A percentile compares a stretch with the other conserved stretches of the same genome.
Conservation (phyloP, 1,140 invertebrate genomes). For the Scaptomyza pallida region DNA sequence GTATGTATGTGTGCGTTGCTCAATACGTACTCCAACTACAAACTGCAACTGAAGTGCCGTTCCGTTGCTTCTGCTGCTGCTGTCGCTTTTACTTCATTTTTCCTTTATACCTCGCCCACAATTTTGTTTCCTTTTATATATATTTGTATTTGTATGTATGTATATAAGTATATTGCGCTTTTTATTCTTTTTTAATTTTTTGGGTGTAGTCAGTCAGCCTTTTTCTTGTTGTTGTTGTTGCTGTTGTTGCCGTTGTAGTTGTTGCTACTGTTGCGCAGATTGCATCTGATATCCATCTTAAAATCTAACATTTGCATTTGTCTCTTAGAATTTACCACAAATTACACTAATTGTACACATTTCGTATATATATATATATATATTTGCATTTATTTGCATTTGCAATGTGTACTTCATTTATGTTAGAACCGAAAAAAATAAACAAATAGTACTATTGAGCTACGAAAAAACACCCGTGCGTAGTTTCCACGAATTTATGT, state of each 20-base stretch:
- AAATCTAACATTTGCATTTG: slow-evolving; percentile 26
- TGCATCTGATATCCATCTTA: slow-evolving; percentile 47
- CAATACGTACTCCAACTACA: slow-evolving; percentile 53
- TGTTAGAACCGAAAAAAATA: slow-evolving; percentile 50
- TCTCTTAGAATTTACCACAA: slow-evolving; percentile 24
- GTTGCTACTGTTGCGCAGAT: slow-evolving; percentile 32
- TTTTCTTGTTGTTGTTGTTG: slow-evolving; percentile 13
- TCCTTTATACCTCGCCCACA: slow-evolving; percentile 37
- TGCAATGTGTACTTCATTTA: slow-evolving; percentile 30
- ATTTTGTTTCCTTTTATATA: slow-evolving; percentile 26
- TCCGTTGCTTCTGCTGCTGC: slow-evolving; percentile 44
- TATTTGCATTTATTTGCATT: slow-evolving; percentile 8
- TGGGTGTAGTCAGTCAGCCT: slow-evolving; percentile 46
- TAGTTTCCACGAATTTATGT: slow-evolving; percentile 44
- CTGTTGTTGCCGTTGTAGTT: slow-evolving; percentile 5
- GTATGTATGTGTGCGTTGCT: slow-evolving; percentile 19
- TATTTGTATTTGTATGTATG: neutral
- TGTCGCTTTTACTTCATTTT: slow-evolving; percentile 57
- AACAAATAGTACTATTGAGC: slow-evolving; percentile 46
- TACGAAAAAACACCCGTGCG: slow-evolving; percentile 47
- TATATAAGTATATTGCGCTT: slow-evolving; percentile 3
- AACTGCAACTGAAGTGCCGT: slow-evolving; percentile 59
- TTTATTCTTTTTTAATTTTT: slow-evolving; percentile 2
- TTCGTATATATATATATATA: neutral
- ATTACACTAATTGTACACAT: slow-evolving; percentile 25